These are phyloP conservation scores for Dufourea novaeangliae DNA, from an alignment of 1,140 invertebrate genomes.

Conservation along the genomic window DNA sequence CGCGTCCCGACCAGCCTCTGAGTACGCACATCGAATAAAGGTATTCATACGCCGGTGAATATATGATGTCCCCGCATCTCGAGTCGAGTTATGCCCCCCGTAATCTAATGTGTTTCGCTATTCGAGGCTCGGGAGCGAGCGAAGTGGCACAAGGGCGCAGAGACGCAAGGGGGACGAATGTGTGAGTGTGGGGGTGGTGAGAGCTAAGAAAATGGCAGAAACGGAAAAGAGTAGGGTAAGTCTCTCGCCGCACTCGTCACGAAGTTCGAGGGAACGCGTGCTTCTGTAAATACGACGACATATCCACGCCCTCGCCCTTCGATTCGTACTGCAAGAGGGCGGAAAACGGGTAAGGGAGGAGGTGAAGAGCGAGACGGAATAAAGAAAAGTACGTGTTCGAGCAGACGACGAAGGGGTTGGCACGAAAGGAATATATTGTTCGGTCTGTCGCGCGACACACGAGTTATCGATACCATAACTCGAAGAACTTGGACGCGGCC, in stretches of 20 bases:
- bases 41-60: slow-evolving; percentile 7
- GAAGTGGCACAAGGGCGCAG: slow-evolving; percentile 1
- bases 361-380: slow-evolving; percentile 1
- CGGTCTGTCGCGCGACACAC: slow-evolving; percentile 41
- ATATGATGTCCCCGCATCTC: neutral
- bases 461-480: slow-evolving; percentile 69
- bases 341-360: too few species aligned
- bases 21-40: slow-evolving; percentile 5
- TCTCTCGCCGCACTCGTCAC: neutral
- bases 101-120: slow-evolving; percentile 37
- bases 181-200: neutral
- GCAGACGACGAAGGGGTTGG: slow-evolving; percentile 15
- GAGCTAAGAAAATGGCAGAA: slow-evolving; percentile 5
- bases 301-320: slow-evolving; percentile 30
- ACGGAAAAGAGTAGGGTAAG: slow-evolving; percentile 3
- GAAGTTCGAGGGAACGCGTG: slow-evolving; percentile 19
- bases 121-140: slow-evolving; percentile 15
- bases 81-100: slow-evolving; percentile 47
- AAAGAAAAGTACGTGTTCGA: slow-evolving; percentile 41
- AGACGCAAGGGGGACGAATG: neutral
- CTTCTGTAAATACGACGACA: slow-evolving; percentile 40
- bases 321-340: neutral
- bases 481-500: slow-evolving; percentile 52
- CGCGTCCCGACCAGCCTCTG: neutral
- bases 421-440: slow-evolving; percentile 43